These are phyloP conservation scores for Pristionchus mayeri DNA, from an alignment of 2,888 invertebrate genomes.

Conservation along the genomic window DNA sequence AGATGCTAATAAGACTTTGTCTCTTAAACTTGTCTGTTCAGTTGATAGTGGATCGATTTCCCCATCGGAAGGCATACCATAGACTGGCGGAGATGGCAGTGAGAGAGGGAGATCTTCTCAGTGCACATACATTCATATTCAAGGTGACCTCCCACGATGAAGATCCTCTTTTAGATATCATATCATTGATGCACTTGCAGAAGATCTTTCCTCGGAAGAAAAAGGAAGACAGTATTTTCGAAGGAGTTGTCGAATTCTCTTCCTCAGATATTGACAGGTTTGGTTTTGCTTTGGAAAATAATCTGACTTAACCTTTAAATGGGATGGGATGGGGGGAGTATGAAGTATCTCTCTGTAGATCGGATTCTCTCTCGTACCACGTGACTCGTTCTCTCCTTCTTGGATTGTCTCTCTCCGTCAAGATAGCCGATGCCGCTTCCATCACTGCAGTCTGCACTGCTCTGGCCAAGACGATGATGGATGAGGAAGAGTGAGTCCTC, in stretches of 20 bases:
- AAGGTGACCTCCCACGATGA: too few relatives aligned
- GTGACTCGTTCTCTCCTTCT: constrained; percentile 55
- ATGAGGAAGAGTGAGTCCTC: constrained; percentile 58
- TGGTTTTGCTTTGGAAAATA: constrained; percentile 46
- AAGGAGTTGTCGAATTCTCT: constrained; percentile 59
- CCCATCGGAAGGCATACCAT: constrained; percentile 62
- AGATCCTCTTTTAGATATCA: too few relatives aligned
- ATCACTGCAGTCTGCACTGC: constrained; percentile 53
- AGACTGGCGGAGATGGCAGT: constrained; percentile 60
- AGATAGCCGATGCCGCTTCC: constrained; percentile 54
- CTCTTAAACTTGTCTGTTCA: too few relatives aligned
- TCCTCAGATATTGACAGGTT: constrained; percentile 58
- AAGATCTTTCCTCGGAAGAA: constrained; percentile 58
- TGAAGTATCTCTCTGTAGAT: neutral
- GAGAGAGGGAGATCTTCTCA: constrained; percentile 49
- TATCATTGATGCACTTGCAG: neutral
- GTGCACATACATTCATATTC: constrained; percentile 16
- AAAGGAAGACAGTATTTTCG: constrained; percentile 60
- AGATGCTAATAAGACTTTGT: too few relatives aligned
- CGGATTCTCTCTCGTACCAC: constrained; percentile 55
- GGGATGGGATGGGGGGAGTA: too few relatives aligned
- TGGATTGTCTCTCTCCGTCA: constrained; percentile 49
- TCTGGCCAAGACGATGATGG: constrained; percentile 52
- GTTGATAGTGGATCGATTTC: constrained; percentile 60
- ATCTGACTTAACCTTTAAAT: neutral